phyloP scores from a whole-genome alignment of 2,113 vertebrate genomes.

The Corvus moneduloides region DNA sequence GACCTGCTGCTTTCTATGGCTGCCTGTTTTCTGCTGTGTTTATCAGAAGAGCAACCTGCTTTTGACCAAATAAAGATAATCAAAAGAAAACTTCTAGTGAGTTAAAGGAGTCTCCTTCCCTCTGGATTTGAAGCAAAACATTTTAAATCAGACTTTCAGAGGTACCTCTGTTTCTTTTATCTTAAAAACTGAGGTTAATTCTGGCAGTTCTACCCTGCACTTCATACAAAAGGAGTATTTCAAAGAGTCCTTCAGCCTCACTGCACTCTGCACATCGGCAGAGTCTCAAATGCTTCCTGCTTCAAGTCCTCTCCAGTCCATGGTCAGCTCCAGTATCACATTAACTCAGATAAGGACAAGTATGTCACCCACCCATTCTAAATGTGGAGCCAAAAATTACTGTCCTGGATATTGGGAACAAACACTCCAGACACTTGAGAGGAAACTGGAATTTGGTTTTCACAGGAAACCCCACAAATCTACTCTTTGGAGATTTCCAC shows the following conservation, averaged over 20 bases:
- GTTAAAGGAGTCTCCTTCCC: neutral
- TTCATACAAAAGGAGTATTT: neutral
- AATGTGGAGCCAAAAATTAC: neutral
- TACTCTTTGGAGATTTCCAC: neutral
- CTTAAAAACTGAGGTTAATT: slow-evolving; percentile 22
- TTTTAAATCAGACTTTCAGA: neutral
- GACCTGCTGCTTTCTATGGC: neutral
- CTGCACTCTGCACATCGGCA: neutral
- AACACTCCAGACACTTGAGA: neutral
- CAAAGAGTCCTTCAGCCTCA: neutral
- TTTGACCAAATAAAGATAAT: neutral
- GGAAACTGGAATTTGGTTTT: neutral
- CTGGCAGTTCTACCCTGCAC: neutral
- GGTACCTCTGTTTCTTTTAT: slow-evolving; percentile 9
- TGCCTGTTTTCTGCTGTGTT: neutral
- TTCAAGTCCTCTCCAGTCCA: neutral
- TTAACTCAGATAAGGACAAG: neutral
- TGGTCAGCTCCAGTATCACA: neutral
- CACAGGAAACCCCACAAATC: neutral
- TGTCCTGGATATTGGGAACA: neutral
- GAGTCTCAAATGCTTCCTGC: slow-evolving; percentile 21
- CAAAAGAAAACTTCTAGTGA: neutral
- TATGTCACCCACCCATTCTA: neutral
- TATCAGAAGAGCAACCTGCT: neutral
- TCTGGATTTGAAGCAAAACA: neutral